Evolutionary conservation across 2,888 invertebrate genomes (phyloP).

Genomic region (Steinernema hermaphroditum): DNA sequence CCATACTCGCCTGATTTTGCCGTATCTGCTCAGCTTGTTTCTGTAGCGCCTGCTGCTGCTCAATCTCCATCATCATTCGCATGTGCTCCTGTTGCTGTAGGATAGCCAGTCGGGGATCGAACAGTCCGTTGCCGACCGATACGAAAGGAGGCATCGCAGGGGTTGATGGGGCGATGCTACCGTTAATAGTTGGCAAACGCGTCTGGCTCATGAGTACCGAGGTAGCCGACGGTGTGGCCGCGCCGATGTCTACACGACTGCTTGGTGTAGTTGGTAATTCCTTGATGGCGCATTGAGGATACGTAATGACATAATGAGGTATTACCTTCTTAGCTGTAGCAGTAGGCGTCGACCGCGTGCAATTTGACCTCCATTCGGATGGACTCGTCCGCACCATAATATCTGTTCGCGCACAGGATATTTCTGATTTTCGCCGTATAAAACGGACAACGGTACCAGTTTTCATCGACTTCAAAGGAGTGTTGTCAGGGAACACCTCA

Average conservation of each 20-base stretch:
- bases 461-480: background rate
- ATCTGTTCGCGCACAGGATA: background rate
- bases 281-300: background rate
- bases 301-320: background rate
- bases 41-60: background rate
- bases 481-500: background rate
- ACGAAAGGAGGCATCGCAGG: background rate
- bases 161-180: background rate
- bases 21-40: constrained; percentile 18
- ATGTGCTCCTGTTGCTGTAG: constrained; percentile 1
- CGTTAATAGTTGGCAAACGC: background rate
- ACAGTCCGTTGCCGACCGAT: background rate
- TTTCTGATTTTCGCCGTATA: background rate
- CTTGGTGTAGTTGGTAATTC: constrained; percentile 6
- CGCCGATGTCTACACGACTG: constrained; percentile 16
- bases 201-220: constrained; percentile 8
- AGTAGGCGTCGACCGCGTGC: background rate
- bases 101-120: background rate
- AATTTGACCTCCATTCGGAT: constrained; percentile 1
- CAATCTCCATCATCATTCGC: background rate
- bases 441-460: background rate
- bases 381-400: constrained; percentile 18
- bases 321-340: background rate
- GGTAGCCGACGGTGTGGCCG: background rate
- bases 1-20: constrained; percentile 11